phyloP scores from a whole-genome alignment of 2,797 vertebrate genomes.

The Pelochelys cantorii region DNA sequence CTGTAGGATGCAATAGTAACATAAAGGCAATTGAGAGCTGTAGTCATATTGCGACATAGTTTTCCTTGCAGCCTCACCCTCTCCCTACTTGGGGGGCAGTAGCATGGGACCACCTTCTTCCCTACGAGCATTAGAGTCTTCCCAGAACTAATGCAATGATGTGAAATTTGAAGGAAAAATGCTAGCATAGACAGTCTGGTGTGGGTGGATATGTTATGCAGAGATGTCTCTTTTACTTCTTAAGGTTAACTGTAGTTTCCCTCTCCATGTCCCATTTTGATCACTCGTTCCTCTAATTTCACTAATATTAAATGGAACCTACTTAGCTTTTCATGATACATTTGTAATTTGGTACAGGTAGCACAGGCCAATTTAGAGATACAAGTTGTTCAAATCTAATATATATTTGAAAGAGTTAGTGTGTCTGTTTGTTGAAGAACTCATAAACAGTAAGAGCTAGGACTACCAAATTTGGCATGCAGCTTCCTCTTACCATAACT shows the following conservation, averaged over 20 bases:
- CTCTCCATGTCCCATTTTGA: background rate
- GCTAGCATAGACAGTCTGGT: background rate
- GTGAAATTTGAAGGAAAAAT: background rate
- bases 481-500: too few relatives aligned
- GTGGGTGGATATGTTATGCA: background rate
- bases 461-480: too few relatives aligned
- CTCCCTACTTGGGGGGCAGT: background rate
- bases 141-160: background rate
- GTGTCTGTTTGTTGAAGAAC: too few relatives aligned
- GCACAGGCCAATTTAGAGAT: background rate
- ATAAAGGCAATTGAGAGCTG: background rate
- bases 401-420: too few relatives aligned
- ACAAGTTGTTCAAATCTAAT: background rate
- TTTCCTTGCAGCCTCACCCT: background rate
- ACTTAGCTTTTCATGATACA: background rate
- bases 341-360: background rate
- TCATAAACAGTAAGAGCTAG: too few relatives aligned
- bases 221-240: background rate
- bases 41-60: background rate
- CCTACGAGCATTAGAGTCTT: background rate
- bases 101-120: background rate
- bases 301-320: background rate
- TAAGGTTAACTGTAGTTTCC: background rate
- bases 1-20: background rate
- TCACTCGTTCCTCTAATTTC: background rate